Percentiles rank a stretch among this genome's conserved stretches.
phyloP scores from a whole-genome alignment of 2,113 vertebrate genomes.

The Typhlomys cinereus region DNA sequence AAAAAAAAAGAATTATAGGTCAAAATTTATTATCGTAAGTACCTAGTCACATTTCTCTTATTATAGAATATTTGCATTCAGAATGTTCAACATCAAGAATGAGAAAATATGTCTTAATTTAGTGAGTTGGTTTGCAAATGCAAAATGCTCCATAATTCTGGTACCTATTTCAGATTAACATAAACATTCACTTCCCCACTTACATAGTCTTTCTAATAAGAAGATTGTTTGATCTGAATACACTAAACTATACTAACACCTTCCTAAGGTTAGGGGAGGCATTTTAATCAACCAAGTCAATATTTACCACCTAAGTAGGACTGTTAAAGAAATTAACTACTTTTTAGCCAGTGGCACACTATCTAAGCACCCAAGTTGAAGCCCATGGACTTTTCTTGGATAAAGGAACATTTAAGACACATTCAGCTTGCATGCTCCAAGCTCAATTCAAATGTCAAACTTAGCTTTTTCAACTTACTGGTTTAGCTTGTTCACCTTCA shows the following conservation, averaged over 20 bases:
- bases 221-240: background rate
- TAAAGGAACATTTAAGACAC: background rate
- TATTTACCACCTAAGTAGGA: background rate
- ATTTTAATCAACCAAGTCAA: background rate
- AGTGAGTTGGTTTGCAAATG: background rate
- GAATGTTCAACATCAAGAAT: background rate
- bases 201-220: background rate
- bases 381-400: background rate
- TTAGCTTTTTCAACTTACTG: background rate
- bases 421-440: background rate
- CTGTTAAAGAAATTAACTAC: background rate
- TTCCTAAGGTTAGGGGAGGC: background rate
- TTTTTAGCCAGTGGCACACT: background rate
- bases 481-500: background rate
- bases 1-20: background rate
- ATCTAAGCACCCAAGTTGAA: background rate
- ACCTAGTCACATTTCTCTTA: background rate
- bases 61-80: background rate
- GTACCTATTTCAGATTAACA: background rate
- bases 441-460: background rate
- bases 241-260: background rate
- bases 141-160: conserved; percentile 39
- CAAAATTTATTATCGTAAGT: background rate
- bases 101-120: background rate
- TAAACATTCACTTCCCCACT: background rate